Percentiles rank a stretch among this genome's conserved stretches.
Evolutionary conservation across 2,113 vertebrate species (phyloP).

Genomic region (Eurystomus gularis): DNA sequence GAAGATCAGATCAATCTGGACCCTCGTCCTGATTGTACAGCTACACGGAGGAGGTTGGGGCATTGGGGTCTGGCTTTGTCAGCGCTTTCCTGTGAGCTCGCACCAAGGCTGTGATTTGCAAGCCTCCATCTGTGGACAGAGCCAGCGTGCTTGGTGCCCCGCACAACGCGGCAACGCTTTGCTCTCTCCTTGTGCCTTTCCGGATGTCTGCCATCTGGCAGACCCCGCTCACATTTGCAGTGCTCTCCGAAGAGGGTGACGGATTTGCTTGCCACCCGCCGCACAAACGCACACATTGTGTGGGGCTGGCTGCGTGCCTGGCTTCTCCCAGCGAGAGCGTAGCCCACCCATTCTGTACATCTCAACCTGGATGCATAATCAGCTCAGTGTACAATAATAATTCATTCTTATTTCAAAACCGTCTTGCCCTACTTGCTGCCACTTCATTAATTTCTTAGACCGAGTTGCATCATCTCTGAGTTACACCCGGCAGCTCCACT

Average conservation of each 20-base stretch:
- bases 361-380: neutral
- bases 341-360: neutral
- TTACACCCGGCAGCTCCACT: neutral
- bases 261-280: neutral
- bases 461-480: neutral
- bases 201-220: conserved; percentile 21
- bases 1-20: rapidly evolving
- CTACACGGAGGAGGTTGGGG: neutral
- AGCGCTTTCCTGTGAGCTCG: rapidly evolving
- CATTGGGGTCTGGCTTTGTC: neutral
- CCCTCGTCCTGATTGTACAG: neutral
- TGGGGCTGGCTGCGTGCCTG: neutral
- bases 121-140: neutral
- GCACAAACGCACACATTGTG: conserved; percentile 17
- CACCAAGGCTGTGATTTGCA: neutral
- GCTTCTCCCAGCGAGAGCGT: neutral
- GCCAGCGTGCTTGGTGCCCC: neutral
- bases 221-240: neutral
- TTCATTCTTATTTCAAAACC: neutral
- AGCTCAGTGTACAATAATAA: neutral
- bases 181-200: neutral
- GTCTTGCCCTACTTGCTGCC: neutral
- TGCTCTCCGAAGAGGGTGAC: rapidly evolving
- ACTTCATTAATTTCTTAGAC: neutral
- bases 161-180: rapidly evolving